Evolutionary conservation across 2,888 invertebrate genomes (phyloP), one percentile per base, ranked within the genome.

Genomic region (Ypsolopha sequella): DNA sequence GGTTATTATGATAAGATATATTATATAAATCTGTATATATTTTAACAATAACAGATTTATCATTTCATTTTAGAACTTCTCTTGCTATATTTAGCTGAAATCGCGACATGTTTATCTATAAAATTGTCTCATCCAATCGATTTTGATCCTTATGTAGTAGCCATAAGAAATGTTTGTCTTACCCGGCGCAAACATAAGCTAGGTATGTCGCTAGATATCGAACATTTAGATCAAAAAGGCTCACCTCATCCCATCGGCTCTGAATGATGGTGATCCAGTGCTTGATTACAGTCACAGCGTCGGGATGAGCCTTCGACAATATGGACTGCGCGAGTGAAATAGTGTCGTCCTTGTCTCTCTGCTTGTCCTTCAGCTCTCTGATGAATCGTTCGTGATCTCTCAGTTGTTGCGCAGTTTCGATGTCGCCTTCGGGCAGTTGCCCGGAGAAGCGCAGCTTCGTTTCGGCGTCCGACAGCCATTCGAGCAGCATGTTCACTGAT

Each of bases 201-300:
- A 24, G 4, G 24, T 24, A 3, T 24, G 24, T 24, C 24, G 24
- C 10, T 43, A 14, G 36, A n/a, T 13, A 52, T 49, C 24, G 2
- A 24, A 24, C 2, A 24, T 24, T 3, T 24, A 24, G 24, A 24
- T 46, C 46, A 46, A 36, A 33, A 38, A 46, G 41, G 57, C 70
- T 66, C 8, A 96, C 94, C 89, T 97, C 97, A 64, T 97, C 97
- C 98, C 98, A 99, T 58, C 98, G 89, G 24, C 96, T 94, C 70
- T 98, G 95, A 55, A 99, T 95, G 56, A 99, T 97, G 36, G 97
- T 96, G 58, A 98, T 94, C 98, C 98, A 99, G 82, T 99, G 98
- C 72, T 97, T 97, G 71, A 99, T 95, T n/a, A 98, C 96, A 13
- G 94, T 92, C n/a, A 96, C 94, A 0, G 97, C 98, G 70, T 98